Conservation (phyloP, 2,113 vertebrate genomes). For the Corythoichthys haematopterus region DNA sequence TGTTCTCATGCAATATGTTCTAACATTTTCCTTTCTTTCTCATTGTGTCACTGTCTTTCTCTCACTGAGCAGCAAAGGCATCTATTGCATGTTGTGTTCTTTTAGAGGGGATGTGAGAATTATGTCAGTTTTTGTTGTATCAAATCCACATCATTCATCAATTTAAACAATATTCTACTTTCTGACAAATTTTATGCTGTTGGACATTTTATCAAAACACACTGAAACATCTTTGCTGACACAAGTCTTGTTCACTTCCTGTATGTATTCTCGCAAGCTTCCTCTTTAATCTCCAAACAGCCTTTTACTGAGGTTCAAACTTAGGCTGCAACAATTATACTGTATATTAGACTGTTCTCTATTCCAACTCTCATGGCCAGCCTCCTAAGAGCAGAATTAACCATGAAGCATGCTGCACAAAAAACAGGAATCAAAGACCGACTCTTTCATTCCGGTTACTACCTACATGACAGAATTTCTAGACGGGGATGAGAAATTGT, state of each 20-base stretch:
- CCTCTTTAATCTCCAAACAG: no score
- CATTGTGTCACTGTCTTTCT: slow-evolving; percentile 55
- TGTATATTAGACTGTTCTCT: no score
- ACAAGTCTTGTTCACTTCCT: no score
- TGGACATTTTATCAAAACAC: neutral
- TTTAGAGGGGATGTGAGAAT: slow-evolving; percentile 7
- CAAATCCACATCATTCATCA: slow-evolving; percentile 8
- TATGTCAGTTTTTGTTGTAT: neutral
- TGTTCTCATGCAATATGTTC: slow-evolving; percentile 87
- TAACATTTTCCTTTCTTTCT: slow-evolving; percentile 77
- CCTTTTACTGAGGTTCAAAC: no score
- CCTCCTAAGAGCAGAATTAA: no score
- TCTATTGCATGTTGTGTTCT: slow-evolving; percentile 16
- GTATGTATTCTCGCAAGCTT: no score
- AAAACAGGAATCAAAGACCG: neutral
- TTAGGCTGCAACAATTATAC: no score
- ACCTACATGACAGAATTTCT: neutral
- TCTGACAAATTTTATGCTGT: neutral
- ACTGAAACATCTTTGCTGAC: neutral
- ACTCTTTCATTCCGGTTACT: neutral
- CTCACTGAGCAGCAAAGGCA: slow-evolving; percentile 53
- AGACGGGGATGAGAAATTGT: neutral
- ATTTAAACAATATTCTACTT: neutral
- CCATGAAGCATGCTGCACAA: no score
- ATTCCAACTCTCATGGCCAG: no score